Conservation (phyloP, 2,888 invertebrate species). For the Eilema griseolum region DNA sequence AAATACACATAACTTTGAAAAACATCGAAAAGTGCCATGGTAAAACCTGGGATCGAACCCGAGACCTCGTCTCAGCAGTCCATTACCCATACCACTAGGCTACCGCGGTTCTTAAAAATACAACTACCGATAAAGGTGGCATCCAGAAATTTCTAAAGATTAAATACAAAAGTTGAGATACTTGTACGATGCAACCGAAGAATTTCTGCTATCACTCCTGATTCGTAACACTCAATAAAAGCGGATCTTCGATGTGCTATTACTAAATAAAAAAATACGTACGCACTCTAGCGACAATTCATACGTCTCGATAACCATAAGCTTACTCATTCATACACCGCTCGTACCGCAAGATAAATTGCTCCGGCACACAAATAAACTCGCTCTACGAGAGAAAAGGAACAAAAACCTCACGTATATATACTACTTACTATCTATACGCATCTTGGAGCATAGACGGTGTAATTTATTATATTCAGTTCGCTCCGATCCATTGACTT, state of each 20-base stretch:
- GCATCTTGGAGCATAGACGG: slow-evolving; percentile 73
- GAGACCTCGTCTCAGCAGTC: too few species aligned
- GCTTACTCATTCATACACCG: slow-evolving; percentile 80
- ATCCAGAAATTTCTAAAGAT: not conserved
- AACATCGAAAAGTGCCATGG: too few species aligned
- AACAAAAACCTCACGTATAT: slow-evolving; percentile 71
- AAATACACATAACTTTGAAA: too few species aligned
- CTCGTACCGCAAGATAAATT: slow-evolving; percentile 83
- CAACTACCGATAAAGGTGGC: not conserved
- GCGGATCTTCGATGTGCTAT: slow-evolving; percentile 33
- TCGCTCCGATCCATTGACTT: slow-evolving; percentile 82
- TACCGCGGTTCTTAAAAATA: not conserved
- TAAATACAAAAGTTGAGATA: not conserved
- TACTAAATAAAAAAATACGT: slow-evolving; percentile 50
- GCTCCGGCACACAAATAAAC: slow-evolving; percentile 81
- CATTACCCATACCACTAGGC: too few species aligned
- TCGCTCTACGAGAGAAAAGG: slow-evolving; percentile 70
- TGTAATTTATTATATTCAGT: slow-evolving; percentile 85
- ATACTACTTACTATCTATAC: slow-evolving; percentile 59
- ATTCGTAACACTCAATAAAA: slow-evolving; percentile 40
- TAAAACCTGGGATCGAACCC: too few species aligned
- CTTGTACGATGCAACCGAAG: slow-evolving; percentile 13
- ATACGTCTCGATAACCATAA: slow-evolving; percentile 72
- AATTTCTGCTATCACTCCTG: slow-evolving; percentile 7
- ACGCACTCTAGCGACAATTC: slow-evolving; percentile 60